phyloP scores from a whole-genome alignment of 2,113 vertebrate species.

The Clarias gariepinus region DNA sequence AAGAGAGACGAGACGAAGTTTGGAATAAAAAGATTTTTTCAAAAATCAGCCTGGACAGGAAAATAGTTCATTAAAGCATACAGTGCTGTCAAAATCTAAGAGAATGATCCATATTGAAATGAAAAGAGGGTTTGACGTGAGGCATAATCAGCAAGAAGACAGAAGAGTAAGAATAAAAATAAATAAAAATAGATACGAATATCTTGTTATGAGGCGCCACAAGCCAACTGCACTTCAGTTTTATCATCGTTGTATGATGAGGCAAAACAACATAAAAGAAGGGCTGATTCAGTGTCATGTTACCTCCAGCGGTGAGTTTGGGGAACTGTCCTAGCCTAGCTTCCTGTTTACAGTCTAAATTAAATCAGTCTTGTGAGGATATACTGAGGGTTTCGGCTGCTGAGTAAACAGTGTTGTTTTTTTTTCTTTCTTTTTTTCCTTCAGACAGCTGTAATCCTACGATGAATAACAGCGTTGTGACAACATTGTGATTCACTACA shows the following conservation, averaged over 20 bases:
- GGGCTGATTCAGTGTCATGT: not conserved
- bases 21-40: not conserved
- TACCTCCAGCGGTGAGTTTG: conserved; percentile 6
- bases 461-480: conserved; percentile 13
- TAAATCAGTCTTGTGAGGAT: conserved; percentile 33
- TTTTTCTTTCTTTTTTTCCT: not conserved
- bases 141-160: not conserved
- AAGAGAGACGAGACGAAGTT: not conserved
- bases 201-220: not conserved
- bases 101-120: not conserved
- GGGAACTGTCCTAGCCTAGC: conserved; percentile 4
- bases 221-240: not conserved
- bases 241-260: not conserved
- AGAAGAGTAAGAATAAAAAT: not conserved
- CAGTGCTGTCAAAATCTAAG: not conserved
- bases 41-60: not conserved
- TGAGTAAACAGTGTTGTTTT: not conserved
- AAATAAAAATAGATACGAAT: not conserved
- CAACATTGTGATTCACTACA: conserved; percentile 18
- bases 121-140: not conserved
- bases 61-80: not conserved
- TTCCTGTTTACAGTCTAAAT: conserved; percentile 28
- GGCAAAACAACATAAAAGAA: conserved; percentile 18
- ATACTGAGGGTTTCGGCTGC: conserved; percentile 3
- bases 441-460: not conserved